Conservation (phyloP, 1,140 invertebrate genomes). For the Trichonephila clavipes region DNA sequence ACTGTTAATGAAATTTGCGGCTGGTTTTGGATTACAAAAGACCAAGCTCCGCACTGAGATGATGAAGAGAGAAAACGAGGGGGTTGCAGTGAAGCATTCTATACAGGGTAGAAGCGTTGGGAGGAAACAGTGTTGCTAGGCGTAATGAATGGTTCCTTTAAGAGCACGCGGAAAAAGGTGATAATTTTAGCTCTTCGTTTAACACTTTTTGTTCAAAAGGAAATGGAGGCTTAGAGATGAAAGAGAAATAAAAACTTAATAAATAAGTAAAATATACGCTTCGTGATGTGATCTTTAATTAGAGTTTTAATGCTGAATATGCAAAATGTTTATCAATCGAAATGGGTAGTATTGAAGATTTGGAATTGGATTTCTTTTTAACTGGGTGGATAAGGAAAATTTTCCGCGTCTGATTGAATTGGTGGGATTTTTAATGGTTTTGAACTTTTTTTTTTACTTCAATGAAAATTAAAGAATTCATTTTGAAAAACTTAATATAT, state of each 20-base stretch:
- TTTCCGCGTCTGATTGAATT: too few relatives aligned
- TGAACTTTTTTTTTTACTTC: too few relatives aligned
- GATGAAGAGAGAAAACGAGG: slow-evolving; percentile 27
- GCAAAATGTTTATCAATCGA: too few relatives aligned
- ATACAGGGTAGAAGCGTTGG: not conserved
- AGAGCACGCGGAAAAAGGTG: slow-evolving; percentile 8
- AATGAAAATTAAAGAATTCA: too few relatives aligned
- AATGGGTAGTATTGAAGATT: too few relatives aligned
- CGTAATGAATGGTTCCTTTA: slow-evolving; percentile 20
- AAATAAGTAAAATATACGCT: too few relatives aligned
- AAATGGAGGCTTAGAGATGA: not conserved
- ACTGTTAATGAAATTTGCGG: slow-evolving; percentile 73
- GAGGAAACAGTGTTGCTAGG: slow-evolving; percentile 31
- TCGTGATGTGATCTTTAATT: too few relatives aligned
- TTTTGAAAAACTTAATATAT: too few relatives aligned
- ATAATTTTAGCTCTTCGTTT: slow-evolving; percentile 33
- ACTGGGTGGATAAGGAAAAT: too few relatives aligned
- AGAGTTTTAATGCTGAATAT: too few relatives aligned
- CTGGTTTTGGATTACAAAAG: slow-evolving; percentile 56
- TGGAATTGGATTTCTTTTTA: not conserved
- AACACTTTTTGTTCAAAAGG: slow-evolving; percentile 29
- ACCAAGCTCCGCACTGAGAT: not conserved
- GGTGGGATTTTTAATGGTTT: too few relatives aligned
- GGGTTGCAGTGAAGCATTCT: not conserved
- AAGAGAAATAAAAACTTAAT: not conserved